Evolutionary conservation across 1,140 invertebrate species (phyloP).

Genomic region (Papilio glaucus): DNA sequence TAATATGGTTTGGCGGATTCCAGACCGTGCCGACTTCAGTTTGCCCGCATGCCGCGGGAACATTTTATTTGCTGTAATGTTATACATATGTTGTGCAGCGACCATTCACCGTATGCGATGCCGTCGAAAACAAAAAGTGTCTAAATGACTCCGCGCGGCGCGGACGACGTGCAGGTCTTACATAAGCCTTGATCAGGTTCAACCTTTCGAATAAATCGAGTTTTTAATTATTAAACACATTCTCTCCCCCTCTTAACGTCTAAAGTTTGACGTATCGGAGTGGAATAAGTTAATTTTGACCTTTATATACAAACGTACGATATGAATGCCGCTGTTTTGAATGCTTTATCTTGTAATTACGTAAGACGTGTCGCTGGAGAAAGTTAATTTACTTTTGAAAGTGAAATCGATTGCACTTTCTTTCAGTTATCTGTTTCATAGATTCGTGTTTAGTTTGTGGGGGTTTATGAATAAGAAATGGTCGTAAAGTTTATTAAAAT

Average conservation of each 20-base stretch:
- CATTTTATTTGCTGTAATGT: slow-evolving; percentile 51
- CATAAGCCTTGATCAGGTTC: slow-evolving; percentile 40
- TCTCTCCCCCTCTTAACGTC: slow-evolving; percentile 32
- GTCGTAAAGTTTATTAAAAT: slow-evolving; percentile 39
- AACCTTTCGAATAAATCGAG: slow-evolving; percentile 41
- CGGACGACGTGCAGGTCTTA: slow-evolving; percentile 25
- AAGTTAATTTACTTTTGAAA: slow-evolving; percentile 84
- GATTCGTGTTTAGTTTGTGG: slow-evolving; percentile 58
- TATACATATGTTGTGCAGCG: slow-evolving; percentile 35
- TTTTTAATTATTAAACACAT: slow-evolving; percentile 42
- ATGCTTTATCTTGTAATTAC: slow-evolving; percentile 76
- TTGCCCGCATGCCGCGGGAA: slow-evolving; percentile 53
- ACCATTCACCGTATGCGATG: slow-evolving; percentile 51
- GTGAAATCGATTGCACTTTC: slow-evolving; percentile 83
- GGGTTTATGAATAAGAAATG: slow-evolving; percentile 51
- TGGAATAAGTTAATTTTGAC: slow-evolving; percentile 49
- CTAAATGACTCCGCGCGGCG: slow-evolving; percentile 27
- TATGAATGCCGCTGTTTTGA: slow-evolving; percentile 75
- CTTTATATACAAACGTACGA: slow-evolving; percentile 65
- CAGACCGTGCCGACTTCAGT: slow-evolving; percentile 52
- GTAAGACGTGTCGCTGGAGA: slow-evolving; percentile 82
- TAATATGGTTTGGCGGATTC: slow-evolving; percentile 56
- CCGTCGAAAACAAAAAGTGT: slow-evolving; percentile 52
- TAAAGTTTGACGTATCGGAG: slow-evolving; percentile 26
- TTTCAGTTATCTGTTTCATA: slow-evolving; percentile 80